Evolutionary conservation across 2,888 invertebrate genomes (phyloP), one percentile per base, ranked within the genome.

Genomic region (Lycophotia porphyrea): DNA sequence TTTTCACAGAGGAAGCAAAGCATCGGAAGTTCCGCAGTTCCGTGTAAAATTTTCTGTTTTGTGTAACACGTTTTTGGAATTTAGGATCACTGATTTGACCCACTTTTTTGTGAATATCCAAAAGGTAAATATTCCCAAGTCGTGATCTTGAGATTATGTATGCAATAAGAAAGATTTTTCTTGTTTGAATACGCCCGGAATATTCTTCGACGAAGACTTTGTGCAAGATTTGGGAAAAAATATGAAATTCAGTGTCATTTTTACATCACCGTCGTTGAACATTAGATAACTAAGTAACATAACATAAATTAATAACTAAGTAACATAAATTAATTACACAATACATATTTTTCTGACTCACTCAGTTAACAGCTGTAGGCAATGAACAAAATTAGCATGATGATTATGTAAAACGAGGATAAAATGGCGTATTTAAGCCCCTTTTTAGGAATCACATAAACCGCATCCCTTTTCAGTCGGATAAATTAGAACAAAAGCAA

Each of bases 401-500:
- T 67, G n/a, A 66, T 70, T 64, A 52, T n/a, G 27, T 65, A 72
- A 64, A 70, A 64, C 15, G 36, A 64, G 69, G 39, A 67, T 75
- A 73, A 44, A 13, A 60, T n/a, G 64, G 74, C 76, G 49, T 31
- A 49, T 58, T 82, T 77, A n/a, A 44, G 39, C 44, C 13, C 52
- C 47, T 60, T 61, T 63, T 47, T 36, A 71, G 71, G 63, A 64
- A 75, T 73, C 39, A 69, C 73, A 85, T 84, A 78, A 82, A 84
- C 86, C 84, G 84, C 80, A 86, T 84, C 85, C 87, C 89, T 86
- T 89, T 89, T 81, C 58, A 87, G 78, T 76, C 80, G 80, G 84
- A 81, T 75, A 84, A 34, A 84, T 81, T 78, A 78, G 71, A 87
- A 88, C 88, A 88, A 88, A 88, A 90, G 84, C 85, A 84, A 85